Conservation (phyloP, 2,113 vertebrate species). For the Crotalus horridus region DNA sequence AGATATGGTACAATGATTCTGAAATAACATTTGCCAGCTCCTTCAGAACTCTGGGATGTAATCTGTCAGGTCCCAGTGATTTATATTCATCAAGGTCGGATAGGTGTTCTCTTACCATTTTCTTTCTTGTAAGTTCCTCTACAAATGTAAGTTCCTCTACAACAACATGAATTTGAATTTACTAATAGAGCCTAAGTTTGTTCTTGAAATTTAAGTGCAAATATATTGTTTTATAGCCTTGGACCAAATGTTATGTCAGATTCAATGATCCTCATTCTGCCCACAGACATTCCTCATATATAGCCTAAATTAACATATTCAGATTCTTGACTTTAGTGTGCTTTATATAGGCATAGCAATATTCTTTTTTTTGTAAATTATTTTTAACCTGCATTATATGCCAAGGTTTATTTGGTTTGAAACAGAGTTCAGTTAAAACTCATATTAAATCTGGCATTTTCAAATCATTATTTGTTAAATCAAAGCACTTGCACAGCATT, state of each 20-base stretch:
- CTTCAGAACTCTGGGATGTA: too few relatives aligned
- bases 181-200: background rate
- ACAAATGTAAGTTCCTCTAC: too few relatives aligned
- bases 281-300: background rate
- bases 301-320: background rate
- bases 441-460: constrained; percentile 14
- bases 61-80: too few relatives aligned
- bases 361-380: background rate
- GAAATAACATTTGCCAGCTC: too few relatives aligned
- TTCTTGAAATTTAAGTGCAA: background rate
- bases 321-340: background rate
- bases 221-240: background rate
- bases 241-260: background rate
- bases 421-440: background rate
- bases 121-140: too few relatives aligned
- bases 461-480: constrained; percentile 19
- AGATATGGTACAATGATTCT: too few relatives aligned
- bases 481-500: constrained; percentile 9
- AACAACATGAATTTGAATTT: background rate
- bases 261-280: background rate
- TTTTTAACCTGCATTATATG: background rate
- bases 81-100: too few relatives aligned
- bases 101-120: too few relatives aligned
- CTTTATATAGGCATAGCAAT: background rate
- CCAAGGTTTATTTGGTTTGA: constrained; percentile 2